A percentile compares a stretch with the other conserved stretches of the same genome.
Conservation (phyloP, 2,113 vertebrate genomes). For the Austrofundulus limnaeus region DNA sequence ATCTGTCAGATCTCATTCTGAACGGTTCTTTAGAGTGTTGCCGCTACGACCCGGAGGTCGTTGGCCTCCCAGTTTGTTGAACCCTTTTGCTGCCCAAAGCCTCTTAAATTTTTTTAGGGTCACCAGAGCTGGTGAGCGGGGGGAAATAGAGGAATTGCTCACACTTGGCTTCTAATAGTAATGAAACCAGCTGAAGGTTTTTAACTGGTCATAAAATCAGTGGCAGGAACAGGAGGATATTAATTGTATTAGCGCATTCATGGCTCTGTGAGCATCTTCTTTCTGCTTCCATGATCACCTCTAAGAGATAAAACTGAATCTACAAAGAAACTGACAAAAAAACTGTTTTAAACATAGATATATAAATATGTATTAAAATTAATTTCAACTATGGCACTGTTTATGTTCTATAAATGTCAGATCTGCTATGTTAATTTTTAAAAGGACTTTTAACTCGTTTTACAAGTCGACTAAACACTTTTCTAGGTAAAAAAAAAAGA, state of each 20-base stretch:
- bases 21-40: constrained; percentile 39
- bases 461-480: neutral
- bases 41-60: constrained; percentile 30
- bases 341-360: constrained; percentile 17
- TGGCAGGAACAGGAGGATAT: constrained; percentile 72
- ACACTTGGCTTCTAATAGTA: constrained; percentile 74
- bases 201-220: constrained; percentile 80
- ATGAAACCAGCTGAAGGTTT: constrained; percentile 80
- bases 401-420: neutral
- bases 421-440: constrained; percentile 5
- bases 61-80: constrained; percentile 42
- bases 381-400: neutral
- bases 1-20: constrained; percentile 49
- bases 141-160: constrained; percentile 62
- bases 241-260: constrained; percentile 79
- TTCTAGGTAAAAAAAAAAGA: neutral
- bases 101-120: constrained; percentile 64
- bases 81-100: constrained; percentile 38
- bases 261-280: constrained; percentile 72
- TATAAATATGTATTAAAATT: neutral
- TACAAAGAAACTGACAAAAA: constrained; percentile 29
- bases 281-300: constrained; percentile 74
- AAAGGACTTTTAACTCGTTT: neutral
- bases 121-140: constrained; percentile 59
- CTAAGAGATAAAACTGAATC: constrained; percentile 58